Base-by-base conservation (phyloP, 2,113 vertebrate genomes). In the Poeciliopsis occidentalis region DNA sequence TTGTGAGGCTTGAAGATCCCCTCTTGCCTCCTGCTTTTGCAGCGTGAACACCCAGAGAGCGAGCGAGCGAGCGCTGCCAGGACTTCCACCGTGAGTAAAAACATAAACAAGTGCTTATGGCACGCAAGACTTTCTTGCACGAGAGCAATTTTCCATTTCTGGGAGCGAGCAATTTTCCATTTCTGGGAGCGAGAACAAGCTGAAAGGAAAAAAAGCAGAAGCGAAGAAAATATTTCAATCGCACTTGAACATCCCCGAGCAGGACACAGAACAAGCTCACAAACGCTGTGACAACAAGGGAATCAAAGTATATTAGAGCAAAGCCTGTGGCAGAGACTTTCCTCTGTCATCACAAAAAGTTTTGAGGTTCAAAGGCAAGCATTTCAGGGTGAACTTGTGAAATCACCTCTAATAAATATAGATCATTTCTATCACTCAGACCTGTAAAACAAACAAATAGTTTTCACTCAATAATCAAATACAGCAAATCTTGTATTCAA, bases 221-320 rank as follows among this genome's bases (percentile, higher is more conserved):
- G 24, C 29, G 64, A 68, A 67, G 22, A 71, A 15, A 74, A 71
- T 29, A 26, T 81, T 83, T 80, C 26, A 81, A 75, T 80, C 67
- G 72, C 61, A 8, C 64, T 77, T 89, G 72, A 85, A 79, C 75
- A 80, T 75, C 73, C 73, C 76, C 75, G 57, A 84, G 77, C 75
- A 67, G 67, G 29, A 67, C 60, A 67, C 67, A n/a, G 54, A 82
- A 71, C 65, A 79, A 73, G 76, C 72, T 80, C 60, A 32, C 66
- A 79, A 81, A 71, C n/a, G 51, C 39, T 37, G 80, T 84, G 84
- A 80, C 77, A 81, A 81, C 80, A 84, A 84, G 60, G 81, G 54
- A 81, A 75, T 75, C 63, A 64, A 76, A 77, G 68, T 64, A 86
- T 86, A 81, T 69, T 81, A 76, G 34, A 64, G 57, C 54, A 51